Percentiles rank a stretch among this genome's conserved stretches.
Conservation (phyloP, 2,888 invertebrate genomes). For the Tipula helvola region DNA sequence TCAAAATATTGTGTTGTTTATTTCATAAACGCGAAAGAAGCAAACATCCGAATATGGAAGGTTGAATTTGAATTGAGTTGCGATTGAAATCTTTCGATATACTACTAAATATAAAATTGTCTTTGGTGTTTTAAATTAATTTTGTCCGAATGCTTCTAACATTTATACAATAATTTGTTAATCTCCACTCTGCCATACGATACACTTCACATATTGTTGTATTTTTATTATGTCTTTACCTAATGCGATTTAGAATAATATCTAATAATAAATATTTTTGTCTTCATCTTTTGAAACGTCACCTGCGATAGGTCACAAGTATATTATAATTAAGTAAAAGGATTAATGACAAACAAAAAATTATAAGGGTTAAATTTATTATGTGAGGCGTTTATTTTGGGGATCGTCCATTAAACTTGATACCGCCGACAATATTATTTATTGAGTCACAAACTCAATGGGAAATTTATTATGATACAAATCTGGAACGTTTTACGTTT, state of each 20-base stretch:
- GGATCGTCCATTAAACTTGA: background rate
- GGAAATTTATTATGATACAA: background rate
- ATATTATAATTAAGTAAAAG: background rate
- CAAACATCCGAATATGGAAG: background rate
- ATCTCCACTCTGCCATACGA: background rate
- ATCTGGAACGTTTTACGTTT: background rate
- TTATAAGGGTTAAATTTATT: background rate
- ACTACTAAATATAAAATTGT: background rate
- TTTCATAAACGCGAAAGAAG: background rate
- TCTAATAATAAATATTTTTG: background rate
- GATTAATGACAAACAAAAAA: background rate
- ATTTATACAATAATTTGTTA: background rate
- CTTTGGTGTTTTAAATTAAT: background rate
- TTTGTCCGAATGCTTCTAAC: background rate
- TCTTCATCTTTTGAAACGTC: background rate
- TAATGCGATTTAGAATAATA: background rate
- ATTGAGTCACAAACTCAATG: background rate
- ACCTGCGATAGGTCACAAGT: background rate
- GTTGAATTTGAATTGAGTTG: background rate
- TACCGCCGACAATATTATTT: background rate
- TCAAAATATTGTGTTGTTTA: background rate
- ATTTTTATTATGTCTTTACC: background rate
- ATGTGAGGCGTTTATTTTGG: background rate
- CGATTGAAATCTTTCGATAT: background rate
- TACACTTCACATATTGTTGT: background rate